phyloP scores from a whole-genome alignment of 2,113 vertebrate species.

The Neoarius graeffei region DNA sequence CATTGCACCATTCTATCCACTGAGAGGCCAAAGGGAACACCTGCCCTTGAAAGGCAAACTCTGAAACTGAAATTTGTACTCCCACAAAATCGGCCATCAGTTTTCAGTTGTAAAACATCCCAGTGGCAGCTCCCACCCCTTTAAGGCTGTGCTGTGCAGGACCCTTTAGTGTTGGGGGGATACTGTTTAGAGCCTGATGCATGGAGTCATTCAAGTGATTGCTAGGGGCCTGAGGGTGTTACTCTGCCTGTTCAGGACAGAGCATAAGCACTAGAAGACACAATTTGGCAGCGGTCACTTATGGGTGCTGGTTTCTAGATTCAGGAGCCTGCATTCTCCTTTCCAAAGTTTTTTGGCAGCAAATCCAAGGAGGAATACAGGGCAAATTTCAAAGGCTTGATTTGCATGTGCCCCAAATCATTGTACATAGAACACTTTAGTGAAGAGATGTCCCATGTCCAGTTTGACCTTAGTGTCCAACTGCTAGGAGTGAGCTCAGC shows the following conservation, averaged over 20 bases:
- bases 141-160: not conserved
- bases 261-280: not conserved
- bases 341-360: not conserved
- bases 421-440: not conserved
- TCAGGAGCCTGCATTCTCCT: not conserved
- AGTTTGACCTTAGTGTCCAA: not conserved
- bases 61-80: not conserved
- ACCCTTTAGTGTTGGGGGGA: too few species aligned
- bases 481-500: not conserved
- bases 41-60: not conserved
- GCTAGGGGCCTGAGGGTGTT: not conserved
- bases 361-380: not conserved
- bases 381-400: not conserved
- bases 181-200: not conserved
- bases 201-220: not conserved
- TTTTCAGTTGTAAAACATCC: not conserved
- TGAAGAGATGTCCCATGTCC: not conserved
- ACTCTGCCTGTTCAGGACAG: not conserved
- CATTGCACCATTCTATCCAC: not conserved
- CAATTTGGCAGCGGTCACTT: not conserved
- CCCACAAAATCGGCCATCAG: not conserved
- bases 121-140: not conserved
- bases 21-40: not conserved
- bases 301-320: not conserved
- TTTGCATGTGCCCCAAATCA: not conserved